phyloP scores from a whole-genome alignment of 1,140 invertebrate species.

The Drosophila paulistorum region DNA sequence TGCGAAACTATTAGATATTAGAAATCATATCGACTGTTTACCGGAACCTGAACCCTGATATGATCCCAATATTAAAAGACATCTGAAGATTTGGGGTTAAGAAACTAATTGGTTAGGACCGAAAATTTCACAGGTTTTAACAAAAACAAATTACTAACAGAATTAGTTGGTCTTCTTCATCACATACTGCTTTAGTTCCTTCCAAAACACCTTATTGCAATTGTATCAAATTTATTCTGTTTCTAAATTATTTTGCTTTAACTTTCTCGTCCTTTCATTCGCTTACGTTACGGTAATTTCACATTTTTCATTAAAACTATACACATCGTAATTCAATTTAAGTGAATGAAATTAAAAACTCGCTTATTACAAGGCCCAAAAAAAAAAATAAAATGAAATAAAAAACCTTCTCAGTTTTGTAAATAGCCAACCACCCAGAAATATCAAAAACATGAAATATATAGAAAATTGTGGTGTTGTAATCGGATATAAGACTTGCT shows the following conservation, averaged over 20 bases:
- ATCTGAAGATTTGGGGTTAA: too few species aligned
- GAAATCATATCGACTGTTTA: too few species aligned
- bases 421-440: conserved; percentile 39
- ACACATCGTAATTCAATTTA: conserved; percentile 22
- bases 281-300: background rate
- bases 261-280: background rate
- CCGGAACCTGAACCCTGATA: too few species aligned
- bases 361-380: conserved; percentile 24
- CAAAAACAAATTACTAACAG: too few species aligned
- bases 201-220: background rate
- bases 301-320: conserved; percentile 3
- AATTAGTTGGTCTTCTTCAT: too few species aligned
- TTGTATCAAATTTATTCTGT: background rate
- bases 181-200: too few species aligned
- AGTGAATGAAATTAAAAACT: conserved; percentile 56
- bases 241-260: background rate
- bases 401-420: conserved; percentile 40
- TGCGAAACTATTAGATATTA: too few species aligned
- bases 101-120: too few species aligned
- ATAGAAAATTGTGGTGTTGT: conserved; percentile 66
- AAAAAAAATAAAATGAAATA: conserved; percentile 6
- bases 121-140: too few species aligned
- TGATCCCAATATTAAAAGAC: too few species aligned
- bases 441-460: conserved; percentile 23
- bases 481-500: conserved; percentile 76